Evolutionary conservation across 2,888 invertebrate genomes (phyloP).

Genomic region (Drosophila melanocephala): DNA sequence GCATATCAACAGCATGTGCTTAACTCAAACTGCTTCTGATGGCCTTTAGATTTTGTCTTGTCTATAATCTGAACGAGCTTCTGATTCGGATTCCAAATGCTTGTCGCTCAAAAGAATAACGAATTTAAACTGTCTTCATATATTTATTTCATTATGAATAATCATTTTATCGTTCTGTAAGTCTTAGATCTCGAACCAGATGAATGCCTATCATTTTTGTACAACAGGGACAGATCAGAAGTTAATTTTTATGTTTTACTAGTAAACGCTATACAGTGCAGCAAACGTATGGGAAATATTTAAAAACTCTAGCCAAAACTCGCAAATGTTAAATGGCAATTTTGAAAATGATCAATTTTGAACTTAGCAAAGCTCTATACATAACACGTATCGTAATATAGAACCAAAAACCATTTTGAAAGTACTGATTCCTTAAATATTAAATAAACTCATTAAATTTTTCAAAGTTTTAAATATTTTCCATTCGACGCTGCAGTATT

Average conservation of each 20-base stretch:
- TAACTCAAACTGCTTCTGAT: constrained; percentile 34
- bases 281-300: neutral
- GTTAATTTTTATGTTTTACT: neutral
- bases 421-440: constrained; percentile 4
- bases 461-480: constrained; percentile 4
- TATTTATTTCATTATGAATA: neutral
- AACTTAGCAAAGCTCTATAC: neutral
- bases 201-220: neutral
- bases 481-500: neutral
- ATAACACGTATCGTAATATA: constrained; percentile 2
- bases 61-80: constrained; percentile 32
- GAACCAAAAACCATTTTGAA: constrained; percentile 28
- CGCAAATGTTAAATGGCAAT: neutral
- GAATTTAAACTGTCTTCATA: constrained; percentile 27
- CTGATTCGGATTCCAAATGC: constrained; percentile 32
- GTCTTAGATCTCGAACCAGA: neutral
- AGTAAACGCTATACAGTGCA: neutral
- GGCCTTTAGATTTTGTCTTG: constrained; percentile 21
- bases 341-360: constrained; percentile 8
- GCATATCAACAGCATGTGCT: constrained; percentile 48
- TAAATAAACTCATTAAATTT: neutral
- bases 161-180: neutral
- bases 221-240: neutral
- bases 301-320: neutral
- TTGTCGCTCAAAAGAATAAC: constrained; percentile 13